Conservation (phyloP, 2,113 vertebrate species). For the Nothoprocta pentlandii region DNA sequence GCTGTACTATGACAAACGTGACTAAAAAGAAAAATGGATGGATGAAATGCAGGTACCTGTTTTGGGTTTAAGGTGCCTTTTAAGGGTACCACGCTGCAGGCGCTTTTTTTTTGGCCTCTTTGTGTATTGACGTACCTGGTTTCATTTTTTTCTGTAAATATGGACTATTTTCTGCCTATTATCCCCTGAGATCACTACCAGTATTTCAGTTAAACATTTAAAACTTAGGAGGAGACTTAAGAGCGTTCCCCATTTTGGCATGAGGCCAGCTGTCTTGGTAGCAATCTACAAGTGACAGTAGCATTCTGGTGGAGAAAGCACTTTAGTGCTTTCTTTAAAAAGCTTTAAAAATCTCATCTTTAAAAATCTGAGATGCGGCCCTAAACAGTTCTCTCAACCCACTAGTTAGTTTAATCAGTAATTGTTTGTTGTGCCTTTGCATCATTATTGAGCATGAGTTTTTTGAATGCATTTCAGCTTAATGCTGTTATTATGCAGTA, state of each 20-base stretch:
- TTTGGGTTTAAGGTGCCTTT: not conserved
- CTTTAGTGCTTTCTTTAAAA: no score
- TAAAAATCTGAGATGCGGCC: not conserved
- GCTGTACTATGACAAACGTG: not conserved
- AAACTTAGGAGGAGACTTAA: not conserved
- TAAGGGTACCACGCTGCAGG: not conserved
- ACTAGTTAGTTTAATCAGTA: not conserved
- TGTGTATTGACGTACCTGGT: no score
- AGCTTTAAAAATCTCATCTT: not conserved
- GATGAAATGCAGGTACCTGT: not conserved
- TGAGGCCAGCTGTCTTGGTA: not conserved
- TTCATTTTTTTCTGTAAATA: no score
- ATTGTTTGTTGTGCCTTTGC: not conserved
- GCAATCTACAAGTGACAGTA: accelerated
- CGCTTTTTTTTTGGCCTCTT: no score
- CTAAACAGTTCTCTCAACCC: not conserved
- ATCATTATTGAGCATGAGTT: not conserved
- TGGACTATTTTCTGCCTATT: not conserved
- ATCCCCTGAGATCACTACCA: accelerated
- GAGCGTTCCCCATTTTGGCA: not conserved
- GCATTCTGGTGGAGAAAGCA: not conserved
- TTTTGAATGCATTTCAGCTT: not conserved
- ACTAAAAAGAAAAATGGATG: not conserved
- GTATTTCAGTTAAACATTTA: not conserved
- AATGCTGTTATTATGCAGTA: not conserved